Percentiles rank a stretch among this genome's conserved stretches.
Evolutionary conservation across 1,140 invertebrate species (phyloP).

Genomic region (Melipona quadrifasciata): DNA sequence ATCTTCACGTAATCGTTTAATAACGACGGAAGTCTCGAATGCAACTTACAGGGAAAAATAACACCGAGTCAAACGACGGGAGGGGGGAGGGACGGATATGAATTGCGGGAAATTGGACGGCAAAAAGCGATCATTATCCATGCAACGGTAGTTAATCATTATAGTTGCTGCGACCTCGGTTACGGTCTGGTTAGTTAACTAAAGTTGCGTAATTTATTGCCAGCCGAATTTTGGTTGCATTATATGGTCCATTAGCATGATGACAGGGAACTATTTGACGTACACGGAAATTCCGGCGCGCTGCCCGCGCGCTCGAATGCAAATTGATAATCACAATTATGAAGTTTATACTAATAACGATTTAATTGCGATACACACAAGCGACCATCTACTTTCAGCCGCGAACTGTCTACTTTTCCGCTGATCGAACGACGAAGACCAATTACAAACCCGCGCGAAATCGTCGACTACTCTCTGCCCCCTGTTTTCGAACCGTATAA

Average conservation of each 20-base stretch:
- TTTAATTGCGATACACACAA: slow-evolving; percentile 49
- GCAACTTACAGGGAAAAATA: not conserved
- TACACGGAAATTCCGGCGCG: slow-evolving; percentile 44
- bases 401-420: slow-evolving; percentile 26
- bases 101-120: slow-evolving; percentile 56
- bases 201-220: slow-evolving; percentile 77
- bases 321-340: slow-evolving; percentile 56
- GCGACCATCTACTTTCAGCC: slow-evolving; percentile 41
- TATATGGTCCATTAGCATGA: slow-evolving; percentile 69
- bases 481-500: too few relatives aligned
- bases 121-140: slow-evolving; percentile 61
- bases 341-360: slow-evolving; percentile 56
- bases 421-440: not conserved
- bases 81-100: not conserved
- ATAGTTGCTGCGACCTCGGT: slow-evolving; percentile 66
- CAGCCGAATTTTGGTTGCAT: slow-evolving; percentile 75
- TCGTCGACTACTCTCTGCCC: not conserved
- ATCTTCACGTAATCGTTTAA: not conserved
- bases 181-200: slow-evolving; percentile 72
- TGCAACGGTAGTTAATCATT: slow-evolving; percentile 64
- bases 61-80: slow-evolving; percentile 23
- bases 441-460: not conserved
- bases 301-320: slow-evolving; percentile 41
- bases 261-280: slow-evolving; percentile 65
- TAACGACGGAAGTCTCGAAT: not conserved